Evolutionary conservation across 2,888 invertebrate genomes (phyloP), one percentile per base, ranked within the genome.

Genomic region (Ctena decussata): DNA sequence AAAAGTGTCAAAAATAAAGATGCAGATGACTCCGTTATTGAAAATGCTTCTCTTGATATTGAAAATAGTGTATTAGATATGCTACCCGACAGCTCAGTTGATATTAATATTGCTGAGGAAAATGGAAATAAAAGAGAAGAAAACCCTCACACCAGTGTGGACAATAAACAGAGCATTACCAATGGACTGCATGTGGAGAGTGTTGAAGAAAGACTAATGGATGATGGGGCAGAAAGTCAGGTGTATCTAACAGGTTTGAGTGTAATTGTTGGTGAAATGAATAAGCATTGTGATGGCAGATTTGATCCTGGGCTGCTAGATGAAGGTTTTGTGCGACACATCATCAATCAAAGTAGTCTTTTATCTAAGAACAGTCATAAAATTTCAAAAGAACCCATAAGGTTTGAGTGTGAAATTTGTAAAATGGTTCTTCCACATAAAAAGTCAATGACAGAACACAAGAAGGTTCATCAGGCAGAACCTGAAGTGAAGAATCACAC

Each of bases 261-360:
- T 57, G 8, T 57, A 57, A 57, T 57, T 27, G 57, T 57, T 8
- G 27, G 57, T 57, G 57, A 57, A 57, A 18, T 57, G 27, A 57
- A 57, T 57, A 57, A 57, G 57, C 57, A 21, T 8, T 57, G 57
- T 27, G 12, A 57, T 57, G 57, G n/a, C 12, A 24, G 12, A 15
- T 57, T 57, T 57, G 57, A 57, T 27, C 57, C 57, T 57, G 24
- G 27, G 57, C 27, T 57, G 3, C 57, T 57, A 27, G 57, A 57
- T 27, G 57, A 57, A 57, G 27, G 57, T 57, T 57, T 57, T 57
- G 57, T 57, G 27, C 57, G 57, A 1, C 57, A 57, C 15, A 27
- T 57, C 5, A 57, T 57, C n/a, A 57, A 57, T 57, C 57, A 57
- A 57, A 57, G 57, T n/a, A 57, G 57, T 57, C 57, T 57, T 18